phyloP scores from a whole-genome alignment of 2,113 vertebrate species.

The Callionymus lyra region DNA sequence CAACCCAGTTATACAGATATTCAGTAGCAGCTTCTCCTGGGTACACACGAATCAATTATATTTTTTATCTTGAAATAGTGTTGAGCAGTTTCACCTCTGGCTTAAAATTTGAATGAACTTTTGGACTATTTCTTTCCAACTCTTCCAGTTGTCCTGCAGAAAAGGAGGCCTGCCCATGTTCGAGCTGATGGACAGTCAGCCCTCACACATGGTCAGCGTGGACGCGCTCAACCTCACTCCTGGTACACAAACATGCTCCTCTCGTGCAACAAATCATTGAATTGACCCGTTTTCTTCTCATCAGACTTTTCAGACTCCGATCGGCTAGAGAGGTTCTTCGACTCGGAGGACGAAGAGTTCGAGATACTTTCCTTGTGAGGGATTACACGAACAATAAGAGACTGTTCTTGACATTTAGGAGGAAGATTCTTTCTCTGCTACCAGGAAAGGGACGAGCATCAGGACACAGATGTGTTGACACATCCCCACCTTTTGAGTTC shows the following conservation, averaged over 20 bases:
- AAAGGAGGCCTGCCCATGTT: slow-evolving; percentile 89
- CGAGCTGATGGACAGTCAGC: slow-evolving; percentile 89
- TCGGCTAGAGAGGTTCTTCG: slow-evolving; percentile 91
- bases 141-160: slow-evolving; percentile 75
- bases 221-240: slow-evolving; percentile 89
- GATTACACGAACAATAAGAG: slow-evolving; percentile 13
- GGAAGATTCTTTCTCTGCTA: slow-evolving; percentile 28
- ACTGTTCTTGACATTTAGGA: slow-evolving; percentile 18
- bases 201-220: slow-evolving; percentile 80
- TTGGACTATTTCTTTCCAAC: too few relatives aligned
- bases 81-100: too few relatives aligned
- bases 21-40: too few relatives aligned
- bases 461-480: background rate
- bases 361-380: slow-evolving; percentile 93
- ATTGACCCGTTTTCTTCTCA: background rate
- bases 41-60: too few relatives aligned
- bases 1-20: too few relatives aligned
- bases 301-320: slow-evolving; percentile 90
- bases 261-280: background rate
- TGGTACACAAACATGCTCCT: slow-evolving; percentile 63
- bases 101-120: too few relatives aligned
- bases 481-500: slow-evolving; percentile 51
- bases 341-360: slow-evolving; percentile 97
- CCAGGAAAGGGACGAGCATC: slow-evolving; percentile 35
- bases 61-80: too few relatives aligned